Evolutionary conservation across 2,797 vertebrate genomes (phyloP).

Genomic region (Smutsia gigantea): DNA sequence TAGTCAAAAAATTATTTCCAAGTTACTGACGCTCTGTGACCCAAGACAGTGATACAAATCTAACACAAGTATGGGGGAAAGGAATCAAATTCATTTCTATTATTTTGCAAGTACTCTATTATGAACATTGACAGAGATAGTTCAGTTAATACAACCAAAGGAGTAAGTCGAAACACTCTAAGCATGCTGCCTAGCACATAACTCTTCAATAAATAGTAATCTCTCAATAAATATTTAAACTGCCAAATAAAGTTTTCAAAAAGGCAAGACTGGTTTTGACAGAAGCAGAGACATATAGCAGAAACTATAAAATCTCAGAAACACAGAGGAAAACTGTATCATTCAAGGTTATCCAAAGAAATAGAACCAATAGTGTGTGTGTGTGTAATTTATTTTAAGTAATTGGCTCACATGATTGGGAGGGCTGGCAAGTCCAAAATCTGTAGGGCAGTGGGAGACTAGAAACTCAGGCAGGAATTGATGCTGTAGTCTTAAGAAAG

Average conservation of each 20-base stretch:
- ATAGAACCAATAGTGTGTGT: neutral
- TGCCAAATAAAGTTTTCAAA: neutral
- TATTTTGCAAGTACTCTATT: neutral
- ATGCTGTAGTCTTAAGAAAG: neutral
- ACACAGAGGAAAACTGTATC: neutral
- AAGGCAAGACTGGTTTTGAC: constrained; percentile 4
- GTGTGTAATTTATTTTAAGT: neutral
- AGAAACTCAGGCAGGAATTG: neutral
- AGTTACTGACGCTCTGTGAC: neutral
- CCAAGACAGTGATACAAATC: neutral
- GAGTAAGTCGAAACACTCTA: neutral
- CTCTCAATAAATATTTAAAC: constrained; percentile 9
- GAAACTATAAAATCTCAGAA: constrained; percentile 21
- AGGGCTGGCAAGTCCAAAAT: neutral
- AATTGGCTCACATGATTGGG: neutral
- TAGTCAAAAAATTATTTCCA: constrained; percentile 6
- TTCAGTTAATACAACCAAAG: neutral
- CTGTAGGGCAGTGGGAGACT: neutral
- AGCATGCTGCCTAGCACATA: neutral
- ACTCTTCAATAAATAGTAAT: constrained; percentile 18
- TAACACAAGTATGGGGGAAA: neutral
- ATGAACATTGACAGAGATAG: neutral
- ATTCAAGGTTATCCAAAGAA: neutral
- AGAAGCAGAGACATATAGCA: neutral
- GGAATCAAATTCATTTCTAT: neutral